These are phyloP conservation scores for Metaphire vulgaris DNA, from an alignment of 1,140 invertebrate species.

Conservation along the genomic window DNA sequence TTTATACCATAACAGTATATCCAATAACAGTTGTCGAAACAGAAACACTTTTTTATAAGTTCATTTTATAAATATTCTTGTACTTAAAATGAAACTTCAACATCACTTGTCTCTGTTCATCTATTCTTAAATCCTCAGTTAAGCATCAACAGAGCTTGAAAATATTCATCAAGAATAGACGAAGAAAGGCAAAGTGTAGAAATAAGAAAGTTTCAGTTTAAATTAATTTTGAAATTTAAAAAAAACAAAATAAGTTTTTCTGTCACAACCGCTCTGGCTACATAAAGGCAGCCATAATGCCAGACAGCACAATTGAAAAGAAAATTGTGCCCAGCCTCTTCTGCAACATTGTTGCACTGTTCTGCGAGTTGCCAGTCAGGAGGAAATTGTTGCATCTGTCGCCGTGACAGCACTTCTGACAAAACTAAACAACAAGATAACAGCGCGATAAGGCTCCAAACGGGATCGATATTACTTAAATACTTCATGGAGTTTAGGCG, in stretches of 20 bases:
- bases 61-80: not conserved
- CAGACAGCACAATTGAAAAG: not conserved
- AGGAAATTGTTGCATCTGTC: not conserved
- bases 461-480: no score
- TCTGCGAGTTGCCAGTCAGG: not conserved
- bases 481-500: no score
- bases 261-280: not conserved
- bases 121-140: not conserved
- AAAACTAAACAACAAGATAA: no score
- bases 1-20: no score
- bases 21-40: not conserved
- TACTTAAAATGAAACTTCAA: not conserved
- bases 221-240: not conserved
- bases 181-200: not conserved
- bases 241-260: not conserved
- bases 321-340: not conserved
- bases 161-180: not conserved
- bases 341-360: not conserved
- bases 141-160: not conserved
- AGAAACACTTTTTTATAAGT: not conserved
- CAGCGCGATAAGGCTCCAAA: no score
- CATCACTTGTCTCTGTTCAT: not conserved
- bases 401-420: not conserved
- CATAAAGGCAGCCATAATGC: not conserved
- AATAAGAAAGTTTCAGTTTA: not conserved